Evolutionary conservation across 2,888 invertebrate genomes (phyloP), one percentile per base, ranked within the genome.

Genomic region (Cacoxenus indagator): DNA sequence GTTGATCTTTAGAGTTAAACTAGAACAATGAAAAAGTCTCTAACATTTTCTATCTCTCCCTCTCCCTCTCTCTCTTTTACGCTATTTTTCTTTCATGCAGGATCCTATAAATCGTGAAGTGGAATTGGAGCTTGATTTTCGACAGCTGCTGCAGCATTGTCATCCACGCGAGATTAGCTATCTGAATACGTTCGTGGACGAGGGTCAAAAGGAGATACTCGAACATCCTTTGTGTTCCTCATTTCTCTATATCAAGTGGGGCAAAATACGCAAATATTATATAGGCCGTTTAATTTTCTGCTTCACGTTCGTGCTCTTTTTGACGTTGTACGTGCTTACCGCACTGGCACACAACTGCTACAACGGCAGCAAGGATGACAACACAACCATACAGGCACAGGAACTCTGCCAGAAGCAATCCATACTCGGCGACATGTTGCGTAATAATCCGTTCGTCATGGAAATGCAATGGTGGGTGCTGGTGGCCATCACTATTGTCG

Each of bases 221-320:
- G 90, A 95, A 65, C 96, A 96, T 89, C 96, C 96, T 0, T 88
- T 96, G 4, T 96, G 96, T 85, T 95, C 96, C 8, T 95, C 96
- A 0, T 96, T 96, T 84, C 89, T 96, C 0, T 93, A 95, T 84
- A 91, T 96, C 65, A 96, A 96, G 85, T 96, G 96, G 96, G 94
- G 95, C 80, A 95, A 96, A 87, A 95, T 96, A 75, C 91, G 95
- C 29, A 95, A 95, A 88, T 96, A 95, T 84, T 96, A 96, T 83
- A 92, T 95, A 14, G 94, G 93, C 0, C 90, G 95, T 66, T 89
- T 95, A 76, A 90, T 95, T 73, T 91, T 95, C 78, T 95, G 94
- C 86, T 92, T 94, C 72, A 91, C 94, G 69, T 95, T 95, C 84
- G 93, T 95, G 68, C 86, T 95, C 67, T 93, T 94, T 74, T 90